Base-by-base conservation (phyloP, 2,888 invertebrate genomes). In the Scaptomyza cyrtandrae region DNA sequence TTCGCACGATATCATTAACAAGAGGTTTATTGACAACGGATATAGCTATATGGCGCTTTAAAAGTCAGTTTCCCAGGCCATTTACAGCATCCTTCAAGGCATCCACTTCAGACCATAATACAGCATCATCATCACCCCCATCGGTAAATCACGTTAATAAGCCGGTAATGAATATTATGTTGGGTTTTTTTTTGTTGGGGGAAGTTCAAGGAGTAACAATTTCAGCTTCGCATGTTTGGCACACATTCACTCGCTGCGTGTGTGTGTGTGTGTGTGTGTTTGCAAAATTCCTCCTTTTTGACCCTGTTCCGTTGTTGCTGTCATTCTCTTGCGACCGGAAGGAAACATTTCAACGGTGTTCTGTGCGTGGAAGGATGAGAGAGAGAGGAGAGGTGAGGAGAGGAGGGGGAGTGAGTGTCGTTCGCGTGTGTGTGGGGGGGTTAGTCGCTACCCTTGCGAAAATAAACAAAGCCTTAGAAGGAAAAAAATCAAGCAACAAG, bases 101-200 rank as follows among this genome's bases (percentile, higher is more conserved):
- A 41, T 16, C 41, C 41, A 41, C 41, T 41, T 41, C 33, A 41
- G 45, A 72, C 49, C 33, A 33, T 31, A 13, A 48, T 5, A 11
- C 0, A 9, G 48, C 1, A 6, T 33, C 49, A 6, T 39, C 13
- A 80, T 86, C 81, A 78, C 82, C 77, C 78, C 83, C 86, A 76
- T 71, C 86, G 75, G 88, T 83, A 86, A 86, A 86, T 86, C 86
- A 86, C 86, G 78, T 71, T 86, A 86, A 86, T 86, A 86, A 85
- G 83, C 83, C 75, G 70, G 88, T 83, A 83, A 87, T 83, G 88
- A 83, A 77, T 79, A 79, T 81, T 75, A 81, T 80, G 79, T 66
- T 24, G 5, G 24, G 1, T 24, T 24, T 24, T 24, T 24, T 24
- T 24, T 24, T 24, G 24, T 24, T 33, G 48, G 65, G 50, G 63